Conservation (phyloP, 2,113 vertebrate species). For the Rana temporaria region DNA sequence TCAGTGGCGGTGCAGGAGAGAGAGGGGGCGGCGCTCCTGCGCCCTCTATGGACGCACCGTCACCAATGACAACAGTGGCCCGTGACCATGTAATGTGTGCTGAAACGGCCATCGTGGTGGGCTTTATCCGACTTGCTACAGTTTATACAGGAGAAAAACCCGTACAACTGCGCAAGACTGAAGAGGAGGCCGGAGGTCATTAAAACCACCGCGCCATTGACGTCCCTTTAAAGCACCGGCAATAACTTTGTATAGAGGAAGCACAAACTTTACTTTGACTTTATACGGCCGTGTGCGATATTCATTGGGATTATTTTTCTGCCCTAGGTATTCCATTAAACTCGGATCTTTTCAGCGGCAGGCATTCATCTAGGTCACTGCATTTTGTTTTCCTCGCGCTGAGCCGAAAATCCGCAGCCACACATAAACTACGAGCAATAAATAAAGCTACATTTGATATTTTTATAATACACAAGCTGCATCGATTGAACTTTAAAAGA, state of each 20-base stretch:
- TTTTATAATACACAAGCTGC: conserved; percentile 56
- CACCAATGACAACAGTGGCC: too few species aligned
- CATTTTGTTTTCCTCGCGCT: conserved; percentile 12
- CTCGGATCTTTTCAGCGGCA: conserved; percentile 40
- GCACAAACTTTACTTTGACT: conserved; percentile 37
- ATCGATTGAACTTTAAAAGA: conserved; percentile 50
- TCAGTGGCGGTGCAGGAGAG: too few species aligned
- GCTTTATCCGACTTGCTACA: too few species aligned
- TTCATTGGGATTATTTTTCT: conserved; percentile 25
- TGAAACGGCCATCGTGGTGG: too few species aligned
- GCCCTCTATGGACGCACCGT: too few species aligned
- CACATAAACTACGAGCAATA: conserved; percentile 48
- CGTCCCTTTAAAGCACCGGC: not conserved
- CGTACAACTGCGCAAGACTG: too few species aligned
- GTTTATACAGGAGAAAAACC: too few species aligned
- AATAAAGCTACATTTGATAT: conserved; percentile 52
- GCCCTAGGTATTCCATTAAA: conserved; percentile 52
- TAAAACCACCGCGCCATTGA: too few species aligned
- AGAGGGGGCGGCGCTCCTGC: too few species aligned
- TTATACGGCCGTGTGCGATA: not conserved
- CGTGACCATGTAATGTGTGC: too few species aligned
- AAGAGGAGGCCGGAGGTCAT: too few species aligned
- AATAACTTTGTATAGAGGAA: not conserved
- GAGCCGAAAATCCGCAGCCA: conserved; percentile 12
- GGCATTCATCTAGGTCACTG: conserved; percentile 45